Base-by-base conservation (phyloP, 1,140 invertebrate species). In the Brachionus plicatilis region DNA sequence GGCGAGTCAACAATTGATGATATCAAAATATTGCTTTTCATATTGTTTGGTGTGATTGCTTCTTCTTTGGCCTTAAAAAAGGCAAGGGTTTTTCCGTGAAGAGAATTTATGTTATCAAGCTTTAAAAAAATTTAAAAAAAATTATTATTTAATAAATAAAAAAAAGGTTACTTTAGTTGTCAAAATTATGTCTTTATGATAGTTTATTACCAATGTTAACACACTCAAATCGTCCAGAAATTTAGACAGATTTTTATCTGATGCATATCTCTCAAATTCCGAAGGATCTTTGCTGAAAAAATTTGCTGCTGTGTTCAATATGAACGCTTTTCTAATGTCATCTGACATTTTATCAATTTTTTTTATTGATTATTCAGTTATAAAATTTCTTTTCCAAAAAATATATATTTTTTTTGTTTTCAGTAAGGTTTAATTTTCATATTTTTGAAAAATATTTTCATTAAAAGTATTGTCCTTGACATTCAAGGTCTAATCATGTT, bases 1-100 rank as follows among this genome's bases (percentile, higher is more conserved):
- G 92, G 92, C 6, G 92, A 92, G 80, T 91, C 91, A 5, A 91
- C 83, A 89, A 92, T 91, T 3, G 92, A 91, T 1, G 91, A 91
- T 1, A 92, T 89, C 85, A 90, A 89, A 24, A 92, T 87, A 85
- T 90, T 90, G 5, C 86, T 87, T 82, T 91, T 88, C 4, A 92
- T 85, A 85, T 92, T 92, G 68, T 91, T 90, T 17, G 89, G 89
- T 6, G 91, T 92, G 33, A 92, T 91, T 2, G 90, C 88, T 47
- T 91, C 90, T 20, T 91, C 91, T 24, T 87, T 86, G 5, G 89
- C 86, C 87, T 92, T 92, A 87, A 92, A 92, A 86, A 92, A 92
- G 0, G 92, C 89, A 75, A 92, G 75, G 7, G 41, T 33, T 72
- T 83, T 82, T n/a, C 79, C 79, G 9, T 33, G 45, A 24, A 82